These are phyloP conservation scores for Staurois parvus DNA, from an alignment of 2,797 vertebrate species.

Conservation along the genomic window DNA sequence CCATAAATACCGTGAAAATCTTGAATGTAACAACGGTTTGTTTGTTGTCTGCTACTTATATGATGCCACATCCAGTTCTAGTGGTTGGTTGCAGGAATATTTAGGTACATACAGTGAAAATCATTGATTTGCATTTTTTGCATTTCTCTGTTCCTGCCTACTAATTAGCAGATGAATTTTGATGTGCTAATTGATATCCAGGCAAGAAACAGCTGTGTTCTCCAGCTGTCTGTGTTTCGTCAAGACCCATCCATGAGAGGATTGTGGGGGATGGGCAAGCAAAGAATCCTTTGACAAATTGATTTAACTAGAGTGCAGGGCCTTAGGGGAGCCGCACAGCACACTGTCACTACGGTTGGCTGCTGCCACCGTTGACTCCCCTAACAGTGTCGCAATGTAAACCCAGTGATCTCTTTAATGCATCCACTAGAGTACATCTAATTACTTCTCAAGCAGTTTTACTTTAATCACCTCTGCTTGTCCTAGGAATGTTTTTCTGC, in stretches of 20 bases:
- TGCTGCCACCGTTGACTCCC: constrained; percentile 61
- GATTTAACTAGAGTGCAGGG: constrained; percentile 68
- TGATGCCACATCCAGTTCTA: neutral
- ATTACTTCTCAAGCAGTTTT: constrained; percentile 1
- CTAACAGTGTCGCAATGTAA: constrained; percentile 59
- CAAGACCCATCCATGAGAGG: constrained; percentile 60
- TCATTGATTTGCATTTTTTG: constrained; percentile 65
- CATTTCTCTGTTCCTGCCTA: constrained; percentile 58
- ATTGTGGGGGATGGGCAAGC: constrained; percentile 37
- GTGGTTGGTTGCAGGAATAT: constrained; percentile 18
- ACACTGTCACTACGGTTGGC: constrained; percentile 66
- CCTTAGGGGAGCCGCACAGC: constrained; percentile 64
- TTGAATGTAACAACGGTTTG: neutral
- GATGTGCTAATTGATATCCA: constrained; percentile 73
- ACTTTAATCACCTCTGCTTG: neutral
- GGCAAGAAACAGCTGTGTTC: constrained; percentile 71
- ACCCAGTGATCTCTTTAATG: constrained; percentile 57
- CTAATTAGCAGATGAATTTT: constrained; percentile 75
- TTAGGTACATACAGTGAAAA: constrained; percentile 54
- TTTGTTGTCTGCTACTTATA: neutral
- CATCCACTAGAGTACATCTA: neutral
- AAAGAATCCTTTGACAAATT: constrained; percentile 67
- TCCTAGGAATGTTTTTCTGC: neutral
- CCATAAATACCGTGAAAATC: neutral
- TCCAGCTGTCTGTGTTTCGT: constrained; percentile 70